Conservation (phyloP, 2,888 invertebrate species). For the Drosophila fungiperda region DNA sequence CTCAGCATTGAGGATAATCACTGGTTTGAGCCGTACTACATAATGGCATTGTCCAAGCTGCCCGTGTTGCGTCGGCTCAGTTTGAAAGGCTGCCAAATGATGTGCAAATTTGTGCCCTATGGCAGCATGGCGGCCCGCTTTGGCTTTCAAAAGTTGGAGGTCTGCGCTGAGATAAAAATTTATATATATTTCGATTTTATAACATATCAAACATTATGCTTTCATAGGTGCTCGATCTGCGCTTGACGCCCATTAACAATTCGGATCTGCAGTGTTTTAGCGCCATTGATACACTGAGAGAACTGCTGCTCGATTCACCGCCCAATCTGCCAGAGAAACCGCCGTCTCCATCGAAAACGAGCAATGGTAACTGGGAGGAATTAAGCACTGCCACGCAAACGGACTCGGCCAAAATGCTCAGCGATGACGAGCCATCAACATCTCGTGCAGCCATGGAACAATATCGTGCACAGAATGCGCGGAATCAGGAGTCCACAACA, state of each 20-base stretch:
- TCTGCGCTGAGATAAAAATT: conserved; percentile 24
- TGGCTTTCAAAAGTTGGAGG: conserved; percentile 86
- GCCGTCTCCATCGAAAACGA: conserved; percentile 25
- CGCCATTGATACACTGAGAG: conserved; percentile 86
- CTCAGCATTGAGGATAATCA: conserved; percentile 90
- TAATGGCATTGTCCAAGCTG: conserved; percentile 91
- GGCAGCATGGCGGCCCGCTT: conserved; percentile 90
- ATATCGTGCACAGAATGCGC: conserved; percentile 53
- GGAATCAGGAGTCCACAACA: conserved; percentile 25
- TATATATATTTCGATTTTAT: not conserved
- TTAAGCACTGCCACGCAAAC: conserved; percentile 7
- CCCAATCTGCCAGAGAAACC: conserved; percentile 36
- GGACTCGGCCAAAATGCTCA: conserved; percentile 46
- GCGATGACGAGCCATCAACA: conserved; percentile 67
- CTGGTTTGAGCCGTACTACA: conserved; percentile 91
- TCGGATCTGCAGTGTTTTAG: conserved; percentile 88
- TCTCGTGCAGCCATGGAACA: conserved; percentile 69
- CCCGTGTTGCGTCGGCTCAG: conserved; percentile 87
- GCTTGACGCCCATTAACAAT: conserved; percentile 87
- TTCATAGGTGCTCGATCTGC: conserved; percentile 86
- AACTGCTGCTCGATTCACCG: conserved; percentile 86
- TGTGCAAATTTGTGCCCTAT: conserved; percentile 91
- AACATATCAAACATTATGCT: conserved; percentile 4
- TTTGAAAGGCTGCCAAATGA: conserved; percentile 88
- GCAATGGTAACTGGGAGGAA: conserved; percentile 47